Conservation (phyloP, 1,140 invertebrate genomes). For the Anagrus nilaparvatae region DNA sequence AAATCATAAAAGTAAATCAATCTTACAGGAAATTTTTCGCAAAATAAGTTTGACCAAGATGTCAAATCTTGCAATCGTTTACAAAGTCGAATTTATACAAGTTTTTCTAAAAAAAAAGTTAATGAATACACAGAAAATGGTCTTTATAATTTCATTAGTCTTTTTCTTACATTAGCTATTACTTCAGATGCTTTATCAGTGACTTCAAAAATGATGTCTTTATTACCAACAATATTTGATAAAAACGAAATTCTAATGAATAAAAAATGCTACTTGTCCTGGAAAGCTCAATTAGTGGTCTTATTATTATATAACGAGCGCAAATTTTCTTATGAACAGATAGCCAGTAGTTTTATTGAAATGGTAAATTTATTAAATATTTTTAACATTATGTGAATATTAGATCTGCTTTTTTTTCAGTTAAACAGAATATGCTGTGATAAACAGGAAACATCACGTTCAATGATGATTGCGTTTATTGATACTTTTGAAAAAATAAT, state of each 20-base stretch:
- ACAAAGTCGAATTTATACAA: slow-evolving; percentile 40
- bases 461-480: slow-evolving; percentile 34
- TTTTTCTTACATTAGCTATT: slow-evolving; percentile 40
- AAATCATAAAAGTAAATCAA: slow-evolving; percentile 2
- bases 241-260: slow-evolving; percentile 17
- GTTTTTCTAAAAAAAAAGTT: slow-evolving; percentile 40
- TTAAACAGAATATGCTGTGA: slow-evolving; percentile 29
- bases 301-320: slow-evolving; percentile 32
- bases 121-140: slow-evolving; percentile 35
- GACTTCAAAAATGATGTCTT: slow-evolving; percentile 31
- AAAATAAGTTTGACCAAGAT: slow-evolving; percentile 27
- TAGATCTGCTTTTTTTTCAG: slow-evolving; percentile 14
- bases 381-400: neutral
- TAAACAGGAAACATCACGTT: slow-evolving; percentile 28
- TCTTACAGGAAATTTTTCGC: slow-evolving; percentile 32
- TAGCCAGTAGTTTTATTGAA: slow-evolving; percentile 22
- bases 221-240: slow-evolving; percentile 27
- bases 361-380: slow-evolving; percentile 16
- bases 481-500: slow-evolving; percentile 33
- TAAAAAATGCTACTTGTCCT: slow-evolving; percentile 27
- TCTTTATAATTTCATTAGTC: slow-evolving; percentile 38
- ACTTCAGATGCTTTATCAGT: slow-evolving; percentile 34
- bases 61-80: slow-evolving; percentile 41
- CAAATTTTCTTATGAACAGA: slow-evolving; percentile 21
- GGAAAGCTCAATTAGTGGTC: slow-evolving; percentile 36